A percentile compares a stretch with the other conserved stretches of the same genome.
phyloP scores from a whole-genome alignment of 2,888 invertebrate species.

The Oligia latruncula region DNA sequence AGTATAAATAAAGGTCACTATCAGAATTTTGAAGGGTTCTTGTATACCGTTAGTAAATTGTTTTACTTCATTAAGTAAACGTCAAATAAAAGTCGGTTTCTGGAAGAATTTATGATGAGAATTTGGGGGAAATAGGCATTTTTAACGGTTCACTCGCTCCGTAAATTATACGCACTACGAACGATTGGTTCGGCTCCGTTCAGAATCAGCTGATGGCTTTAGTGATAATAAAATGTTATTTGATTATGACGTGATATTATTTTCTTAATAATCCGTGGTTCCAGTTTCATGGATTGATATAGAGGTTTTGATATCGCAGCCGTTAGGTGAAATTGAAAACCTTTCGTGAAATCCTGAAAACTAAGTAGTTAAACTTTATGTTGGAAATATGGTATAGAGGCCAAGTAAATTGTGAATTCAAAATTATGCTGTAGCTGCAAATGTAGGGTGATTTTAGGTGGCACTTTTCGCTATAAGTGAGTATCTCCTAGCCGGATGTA shows the following conservation, averaged over 20 bases:
- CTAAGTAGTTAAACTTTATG: not conserved
- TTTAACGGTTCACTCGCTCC: slow-evolving; percentile 31
- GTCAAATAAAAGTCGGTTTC: slow-evolving; percentile 46
- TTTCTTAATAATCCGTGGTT: slow-evolving; percentile 8
- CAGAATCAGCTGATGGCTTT: slow-evolving; percentile 13
- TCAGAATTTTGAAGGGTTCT: slow-evolving; percentile 21
- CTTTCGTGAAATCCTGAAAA: not conserved
- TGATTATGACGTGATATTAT: slow-evolving; percentile 19
- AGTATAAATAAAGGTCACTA: slow-evolving; percentile 42
- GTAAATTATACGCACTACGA: slow-evolving; percentile 33
- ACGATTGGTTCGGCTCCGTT: slow-evolving; percentile 8
- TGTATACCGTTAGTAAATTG: slow-evolving; percentile 9
- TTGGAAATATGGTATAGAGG: not conserved
- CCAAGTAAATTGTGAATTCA: not conserved
- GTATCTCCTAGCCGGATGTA: slow-evolving; percentile 11
- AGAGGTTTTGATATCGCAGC: not conserved
- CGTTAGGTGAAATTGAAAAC: slow-evolving; percentile 1
- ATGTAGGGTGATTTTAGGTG: not conserved
- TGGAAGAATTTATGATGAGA: slow-evolving; percentile 40
- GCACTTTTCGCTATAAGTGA: no score
- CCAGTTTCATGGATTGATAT: not conserved
- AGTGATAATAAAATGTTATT: slow-evolving; percentile 23
- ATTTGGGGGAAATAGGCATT: slow-evolving; percentile 24
- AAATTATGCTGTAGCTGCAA: not conserved
- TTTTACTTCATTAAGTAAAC: slow-evolving; percentile 40